Base-by-base conservation (phyloP, 2,888 invertebrate genomes). In the Tetranychus truncatus region DNA sequence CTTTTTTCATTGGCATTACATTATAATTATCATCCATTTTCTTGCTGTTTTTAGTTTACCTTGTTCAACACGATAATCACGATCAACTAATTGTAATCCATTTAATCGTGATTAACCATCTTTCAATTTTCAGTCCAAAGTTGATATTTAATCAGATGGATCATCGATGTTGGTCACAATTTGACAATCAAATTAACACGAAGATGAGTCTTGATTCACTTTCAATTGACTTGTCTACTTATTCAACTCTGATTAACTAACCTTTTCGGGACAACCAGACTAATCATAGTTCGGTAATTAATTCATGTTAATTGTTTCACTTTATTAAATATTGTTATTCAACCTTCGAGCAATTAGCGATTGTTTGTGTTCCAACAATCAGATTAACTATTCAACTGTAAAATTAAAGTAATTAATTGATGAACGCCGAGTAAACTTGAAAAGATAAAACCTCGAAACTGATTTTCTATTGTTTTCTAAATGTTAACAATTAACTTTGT, bases 341-440 rank as follows among this genome's bases (percentile, higher is more conserved):
- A 55, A 55, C 55, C 55, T 55, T 55, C 55, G 6, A 55, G 15
- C 55, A 55, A 55, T 55, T 55, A 55, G 55, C 7, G 55, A 15
- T 55, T 15, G 55, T 34, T 34, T 34, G 34, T 34, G 34, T 15
- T 15, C 55, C 9, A 9, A 55, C 55, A 55, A 55, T 55, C 55
- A 55, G 15, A 55, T 55, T 15, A 55, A 55, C 55, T 55, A 55
- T 55, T 55, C 55, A 55, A 55, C 55, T 55, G 55, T 9, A 55
- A 55, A 55, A 55, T 55, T 55, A 55, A 55, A 55, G 55, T 55
- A 55, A 55, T 55, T 55, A 55, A 55, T 55, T 55, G 55, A 55
- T 55, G 11, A 34, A 34, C 34, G 34, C 3, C 3, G 15, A 55
- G 9, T 55, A 55, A 55, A 55, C 55, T 15, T 15, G 15, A 55